Base-by-base conservation (phyloP, 2,888 invertebrate species). In the Pilophorus perplexus region DNA sequence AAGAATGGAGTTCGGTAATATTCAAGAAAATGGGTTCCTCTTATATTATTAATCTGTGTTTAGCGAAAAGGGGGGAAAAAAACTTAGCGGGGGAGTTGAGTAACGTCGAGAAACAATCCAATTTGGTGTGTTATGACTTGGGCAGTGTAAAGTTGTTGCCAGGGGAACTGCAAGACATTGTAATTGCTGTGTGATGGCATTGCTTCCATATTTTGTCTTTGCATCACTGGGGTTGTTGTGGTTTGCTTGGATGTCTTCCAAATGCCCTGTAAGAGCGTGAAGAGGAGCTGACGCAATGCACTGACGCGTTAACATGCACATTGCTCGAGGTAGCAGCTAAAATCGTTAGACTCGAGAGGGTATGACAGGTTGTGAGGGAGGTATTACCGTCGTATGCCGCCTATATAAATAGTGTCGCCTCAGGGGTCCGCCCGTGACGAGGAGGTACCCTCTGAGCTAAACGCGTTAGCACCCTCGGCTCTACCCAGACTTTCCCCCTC, bases 361-460 rank as follows among this genome's bases (percentile, higher is more conserved):
- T 64, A 50, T 38, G 50, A 25, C 20, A 14, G 23, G 22, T 22
- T 46, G 14, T 12, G 46, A 46, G 48, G 48, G 8, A 38, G 12
- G 52, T 64, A 64, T 38, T 64, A 59, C 44, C 16, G 42, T 59
- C 59, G 64, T 64, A 64, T 64, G 64, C 64, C 50, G 64, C 37
- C 64, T 64, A 64, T 64, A 64, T 64, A 64, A 64, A 64, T 64
- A 64, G 64, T 64, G 37, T 48, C n/a, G n/a, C n/a, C n/a, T n/a
- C n/a, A n/a, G n/a, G n/a, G n/a, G n/a, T n/a, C n/a, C n/a, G n/a
- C n/a, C n/a, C n/a, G n/a, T n/a, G n/a, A n/a, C n/a, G n/a, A n/a
- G n/a, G n/a, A n/a, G n/a, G n/a, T n/a, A 28, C 59, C 59, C 59
- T 25, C 40, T 44, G 27, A 28, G 40, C 59, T 18, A 42, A 59